Evolutionary conservation across 2,113 vertebrate genomes (phyloP), one percentile per base, ranked within the genome.

Genomic region (Pseudois nayaur): DNA sequence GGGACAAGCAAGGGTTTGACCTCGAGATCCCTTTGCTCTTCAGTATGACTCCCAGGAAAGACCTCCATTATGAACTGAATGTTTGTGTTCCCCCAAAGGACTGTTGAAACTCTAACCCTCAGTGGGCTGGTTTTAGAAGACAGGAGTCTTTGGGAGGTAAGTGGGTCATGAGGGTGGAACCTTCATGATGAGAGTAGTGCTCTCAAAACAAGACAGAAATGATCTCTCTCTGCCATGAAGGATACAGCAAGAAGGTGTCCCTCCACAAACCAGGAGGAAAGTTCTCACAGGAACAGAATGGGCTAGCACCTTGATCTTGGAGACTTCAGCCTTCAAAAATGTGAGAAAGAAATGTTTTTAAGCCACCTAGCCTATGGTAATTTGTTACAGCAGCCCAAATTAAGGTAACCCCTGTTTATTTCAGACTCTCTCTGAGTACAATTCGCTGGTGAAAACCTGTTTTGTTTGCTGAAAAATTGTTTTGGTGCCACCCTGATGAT

Each of bases 381-480:
- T 50, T 40, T 54, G 57, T 79, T 88, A 76, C 0, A 71, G 83
- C 40, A 71, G n/a, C 23, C 15, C 23, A 15, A 52, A 48, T 27
- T 29, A 59, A 87, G 50, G 55, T 40, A 33, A 31, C 50, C 12
- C 3, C 1, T 15, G 29, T 45, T 94, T n/a, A 43, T 48, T 60
- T 48, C 43, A 55, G 43, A 79, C 17, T 62, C 36, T 84, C 15
- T 88, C n/a, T 48, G 64, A 79, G 27, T n/a, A 86, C 1, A 25
- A 2, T 76, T 43, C 12, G 76, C 64, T 74, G n/a, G n/a, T 29
- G 19, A 94, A 91, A 87, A 64, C 27, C 57, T 64, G 48, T 87
- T 79, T 86, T 82, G 90, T 27, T 78, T 36, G 64, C n/a, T 71
- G n/a, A 71, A 71, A 36, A 71, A 21, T 36, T 71, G n/a, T 71